Base-by-base conservation (phyloP, 30 jellyfish, hydroid and myxozoan species). In the Hydractinia symbiolongicarpus region DNA sequence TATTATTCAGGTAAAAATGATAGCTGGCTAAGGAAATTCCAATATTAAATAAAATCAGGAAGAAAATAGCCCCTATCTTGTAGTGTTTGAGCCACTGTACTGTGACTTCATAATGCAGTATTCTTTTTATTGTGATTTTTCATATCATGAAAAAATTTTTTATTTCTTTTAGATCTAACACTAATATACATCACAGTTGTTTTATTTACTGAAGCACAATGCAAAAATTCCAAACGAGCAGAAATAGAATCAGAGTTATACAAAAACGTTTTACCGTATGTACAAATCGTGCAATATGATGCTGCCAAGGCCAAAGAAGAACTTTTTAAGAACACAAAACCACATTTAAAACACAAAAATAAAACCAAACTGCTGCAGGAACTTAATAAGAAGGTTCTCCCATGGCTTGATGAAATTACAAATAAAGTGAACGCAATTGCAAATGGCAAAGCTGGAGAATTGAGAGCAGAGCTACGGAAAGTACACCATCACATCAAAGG, bases 191-290 rank as follows among this genome's bases (percentile, higher is more conserved):
- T 30, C 44, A 30, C 44, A 30, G 44, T 30, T 30, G 44, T 30
- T 30, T 30, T 30, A 30, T 30, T 30, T 30, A 30, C 44, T 30
- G 44, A 30, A 30, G 44, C 44, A 30, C 44, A 30, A 30, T 30
- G 44, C 44, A 30, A 30, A 30, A 64, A 13, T 64, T 64, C 74
- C 19, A 64, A 64, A 64, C 74, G 74, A 51, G 74, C 74, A 13
- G 74, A 64, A 6, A 64, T 64, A 44, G 74, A 64, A 64, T n/a
- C 19, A 13, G 52, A 64, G 40, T 51, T 64, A 13, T 64, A 64
- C 74, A 64, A 64, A 64, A 64, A 64, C 16, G 74, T 64, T 13
- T n/a, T 64, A 64, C 74, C 74, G 19, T 64, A 64, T 51, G 40
- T 64, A 64, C 19, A 64, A 51, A 64, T 64, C 7, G 74, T 64